These are phyloP conservation scores for Heliconius nattereri DNA, from an alignment of 1,140 invertebrate genomes.

Conservation along the genomic window DNA sequence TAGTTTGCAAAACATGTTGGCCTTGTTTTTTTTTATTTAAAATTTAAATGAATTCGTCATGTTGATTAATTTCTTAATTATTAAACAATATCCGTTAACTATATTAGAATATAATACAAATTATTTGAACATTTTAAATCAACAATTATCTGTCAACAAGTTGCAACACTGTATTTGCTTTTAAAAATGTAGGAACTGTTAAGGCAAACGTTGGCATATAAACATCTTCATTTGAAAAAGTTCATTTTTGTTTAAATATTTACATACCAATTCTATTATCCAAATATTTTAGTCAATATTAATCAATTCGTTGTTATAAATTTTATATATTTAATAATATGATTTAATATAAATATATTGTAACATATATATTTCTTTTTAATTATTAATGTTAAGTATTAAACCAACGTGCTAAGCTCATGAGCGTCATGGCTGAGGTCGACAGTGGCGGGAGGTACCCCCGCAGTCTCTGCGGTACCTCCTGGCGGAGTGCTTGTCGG, in stretches of 20 bases:
- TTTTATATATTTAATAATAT: neutral
- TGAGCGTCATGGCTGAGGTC: slow-evolving; percentile 78
- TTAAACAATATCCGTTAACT: neutral
- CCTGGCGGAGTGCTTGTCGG: slow-evolving; percentile 74
- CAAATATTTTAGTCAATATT: no score
- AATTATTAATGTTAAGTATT: neutral
- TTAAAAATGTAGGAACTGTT: neutral
- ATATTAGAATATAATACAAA: neutral
- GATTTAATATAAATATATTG: neutral
- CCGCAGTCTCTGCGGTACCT: slow-evolving; percentile 61
- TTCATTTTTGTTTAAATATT: neutral
- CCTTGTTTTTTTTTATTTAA: neutral
- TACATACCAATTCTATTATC: neutral
- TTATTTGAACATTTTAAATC: no score
- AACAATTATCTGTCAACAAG: neutral
- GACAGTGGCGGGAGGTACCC: slow-evolving; percentile 73
- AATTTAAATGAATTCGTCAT: neutral
- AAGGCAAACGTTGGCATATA: neutral
- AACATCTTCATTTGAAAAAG: neutral
- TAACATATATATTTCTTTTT: no score
- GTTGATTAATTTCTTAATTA: neutral
- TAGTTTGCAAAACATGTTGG: neutral
- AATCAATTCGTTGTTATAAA: neutral
- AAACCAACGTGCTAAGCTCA: slow-evolving; percentile 78
- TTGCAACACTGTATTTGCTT: neutral